phyloP scores from a whole-genome alignment of 2,888 invertebrate genomes.

The Stenotaenia linearis region DNA sequence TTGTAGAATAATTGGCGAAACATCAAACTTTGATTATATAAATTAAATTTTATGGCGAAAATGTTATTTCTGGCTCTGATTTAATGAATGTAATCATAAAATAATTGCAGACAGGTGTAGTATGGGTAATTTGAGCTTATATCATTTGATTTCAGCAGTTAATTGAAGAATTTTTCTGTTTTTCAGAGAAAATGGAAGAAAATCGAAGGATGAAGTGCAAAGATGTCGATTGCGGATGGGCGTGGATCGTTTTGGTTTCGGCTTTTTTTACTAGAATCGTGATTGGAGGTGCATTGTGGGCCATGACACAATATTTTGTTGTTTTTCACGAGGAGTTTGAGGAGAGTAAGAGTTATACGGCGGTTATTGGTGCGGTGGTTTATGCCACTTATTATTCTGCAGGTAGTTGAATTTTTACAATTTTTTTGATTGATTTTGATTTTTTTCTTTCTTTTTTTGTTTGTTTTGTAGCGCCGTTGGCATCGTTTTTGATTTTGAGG shows the following conservation, averaged over 20 bases:
- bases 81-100: background rate
- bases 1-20: no score
- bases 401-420: constrained; percentile 29
- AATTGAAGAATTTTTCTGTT: no score
- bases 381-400: constrained; percentile 39
- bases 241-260: constrained; percentile 40
- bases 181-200: no score
- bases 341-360: constrained; percentile 38
- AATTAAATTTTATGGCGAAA: no score
- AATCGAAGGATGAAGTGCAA: no score
- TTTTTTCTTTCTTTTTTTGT: background rate
- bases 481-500: background rate
- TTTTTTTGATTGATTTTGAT: background rate
- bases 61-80: background rate
- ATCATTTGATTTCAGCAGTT: no score
- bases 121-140: no score
- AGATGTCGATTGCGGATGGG: constrained; percentile 40
- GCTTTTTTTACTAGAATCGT: constrained; percentile 37
- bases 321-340: constrained; percentile 38
- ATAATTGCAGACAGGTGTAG: no score
- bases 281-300: constrained; percentile 38
- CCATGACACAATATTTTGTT: constrained; percentile 38
- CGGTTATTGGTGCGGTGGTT: constrained; percentile 39
- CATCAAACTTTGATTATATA: no score
- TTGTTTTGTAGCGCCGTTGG: constrained; percentile 1